Evolutionary conservation across 2,797 vertebrate species (phyloP).

Genomic region (Tapirus indicus): DNA sequence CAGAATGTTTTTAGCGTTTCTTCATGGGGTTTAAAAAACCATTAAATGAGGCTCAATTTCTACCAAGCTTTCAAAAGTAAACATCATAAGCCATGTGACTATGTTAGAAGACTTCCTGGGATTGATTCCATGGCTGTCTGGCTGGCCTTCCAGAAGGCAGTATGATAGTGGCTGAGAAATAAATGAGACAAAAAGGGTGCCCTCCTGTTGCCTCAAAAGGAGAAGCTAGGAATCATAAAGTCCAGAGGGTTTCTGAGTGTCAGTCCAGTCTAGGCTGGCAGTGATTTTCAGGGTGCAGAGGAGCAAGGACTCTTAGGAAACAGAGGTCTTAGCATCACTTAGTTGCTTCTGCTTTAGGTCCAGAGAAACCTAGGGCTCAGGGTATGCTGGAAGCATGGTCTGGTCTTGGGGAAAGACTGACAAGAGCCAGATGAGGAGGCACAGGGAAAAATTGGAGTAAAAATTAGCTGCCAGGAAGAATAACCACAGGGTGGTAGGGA

Average conservation of each 20-base stretch:
- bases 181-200: background rate
- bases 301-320: background rate
- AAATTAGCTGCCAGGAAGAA: background rate
- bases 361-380: background rate
- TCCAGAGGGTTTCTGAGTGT: background rate
- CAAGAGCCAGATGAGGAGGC: background rate
- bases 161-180: background rate
- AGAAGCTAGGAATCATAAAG: background rate
- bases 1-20: constrained; percentile 40
- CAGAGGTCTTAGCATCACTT: background rate
- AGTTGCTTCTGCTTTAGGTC: background rate
- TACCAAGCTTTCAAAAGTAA: constrained; percentile 67
- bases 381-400: background rate
- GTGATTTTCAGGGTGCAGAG: background rate
- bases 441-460: background rate
- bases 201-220: background rate
- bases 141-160: too few species aligned
- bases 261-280: too few species aligned
- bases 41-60: constrained; percentile 62
- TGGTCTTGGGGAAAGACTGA: background rate
- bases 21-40: background rate
- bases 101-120: background rate
- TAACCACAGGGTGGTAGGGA: too few species aligned
- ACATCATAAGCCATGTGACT: background rate
- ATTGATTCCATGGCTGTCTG: background rate